Evolutionary conservation across 2,888 invertebrate genomes (phyloP), one percentile per base, ranked within the genome.

Genomic region (Hypena proboscidalis): DNA sequence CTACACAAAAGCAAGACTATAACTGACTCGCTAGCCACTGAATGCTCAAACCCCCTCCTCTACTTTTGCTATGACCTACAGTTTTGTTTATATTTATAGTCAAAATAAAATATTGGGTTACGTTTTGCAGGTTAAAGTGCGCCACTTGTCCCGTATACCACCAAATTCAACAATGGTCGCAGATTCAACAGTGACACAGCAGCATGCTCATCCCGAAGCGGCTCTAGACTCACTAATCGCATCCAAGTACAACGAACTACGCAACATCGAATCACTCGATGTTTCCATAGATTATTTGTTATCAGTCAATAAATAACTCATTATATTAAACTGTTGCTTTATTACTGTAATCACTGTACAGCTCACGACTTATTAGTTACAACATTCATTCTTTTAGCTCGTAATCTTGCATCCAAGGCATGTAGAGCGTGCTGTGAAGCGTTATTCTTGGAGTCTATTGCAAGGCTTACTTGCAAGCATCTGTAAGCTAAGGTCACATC

Each of bases 381-480:
- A 2, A 25, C 15, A 4, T 33, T 21, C 17, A 17, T 51, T 58
- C 58, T 73, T 14, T 74, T 74, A 19, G 74, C 66, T 1, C 68
- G 60, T 21, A 84, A 37, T 39, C 80, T 74, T 1, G 69, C 65
- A 40, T 85, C 79, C 19, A 90, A 45, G 0, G 79, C 74, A 8
- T 66, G 67, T 20, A 89, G 51, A 1, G 87, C 86, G 14, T 77
- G 70, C 35, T 79, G 74, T n/a, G 85, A 78, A 6, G 83, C 77
- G 7, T 67, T 76, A 40, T 88, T 80, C 30, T 86, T 86, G 1
- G 85, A 86, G 35, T 76, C 70, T 27, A 74, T 82, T 2, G 89
- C 86, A 9, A 90, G 72, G 56, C 87, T 84, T 10, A 85, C 81
- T 65, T 86, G 85, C 22, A 91, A 60, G 50, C 91, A 89, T 19